Percentiles rank a stretch among this genome's conserved stretches.
phyloP scores from a whole-genome alignment of 1,140 invertebrate species.

The Leptinotarsa defecta region DNA sequence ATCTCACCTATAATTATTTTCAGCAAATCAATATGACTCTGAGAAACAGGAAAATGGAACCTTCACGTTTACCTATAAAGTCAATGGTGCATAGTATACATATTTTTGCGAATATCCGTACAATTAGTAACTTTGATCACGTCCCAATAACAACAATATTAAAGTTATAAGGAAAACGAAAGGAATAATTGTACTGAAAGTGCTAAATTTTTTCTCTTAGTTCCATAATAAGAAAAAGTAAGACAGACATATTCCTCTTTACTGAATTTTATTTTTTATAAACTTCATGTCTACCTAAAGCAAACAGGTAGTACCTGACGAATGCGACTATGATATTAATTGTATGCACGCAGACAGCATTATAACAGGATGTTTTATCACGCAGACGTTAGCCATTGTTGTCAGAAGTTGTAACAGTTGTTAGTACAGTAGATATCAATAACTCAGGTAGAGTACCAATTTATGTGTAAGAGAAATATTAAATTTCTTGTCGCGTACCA shows the following conservation, averaged over 20 bases:
- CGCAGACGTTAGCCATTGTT: not conserved
- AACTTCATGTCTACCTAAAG: not conserved
- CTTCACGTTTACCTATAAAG: constrained; percentile 6
- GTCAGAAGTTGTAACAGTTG: not conserved
- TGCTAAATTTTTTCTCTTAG: no score
- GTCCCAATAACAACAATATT: no score
- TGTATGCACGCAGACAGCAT: constrained; percentile 1
- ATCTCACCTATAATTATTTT: not conserved
- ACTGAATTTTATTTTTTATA: no score
- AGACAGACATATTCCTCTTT: no score
- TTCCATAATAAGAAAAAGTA: no score
- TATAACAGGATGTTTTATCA: constrained; percentile 1
- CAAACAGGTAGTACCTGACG: not conserved
- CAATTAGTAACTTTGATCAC: not conserved
- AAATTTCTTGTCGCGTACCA: not conserved
- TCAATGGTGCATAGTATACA: not conserved
- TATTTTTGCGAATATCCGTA: not conserved
- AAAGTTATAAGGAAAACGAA: no score
- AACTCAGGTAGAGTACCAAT: not conserved
- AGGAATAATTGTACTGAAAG: no score
- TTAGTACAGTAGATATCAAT: not conserved
- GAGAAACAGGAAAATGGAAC: not conserved
- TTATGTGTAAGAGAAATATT: not conserved
- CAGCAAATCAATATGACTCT: not conserved
- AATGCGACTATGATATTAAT: not conserved